A percentile compares a stretch with the other conserved stretches of the same genome.
phyloP scores from a whole-genome alignment of 2,888 invertebrate species.

The Clitarchus hookeri region DNA sequence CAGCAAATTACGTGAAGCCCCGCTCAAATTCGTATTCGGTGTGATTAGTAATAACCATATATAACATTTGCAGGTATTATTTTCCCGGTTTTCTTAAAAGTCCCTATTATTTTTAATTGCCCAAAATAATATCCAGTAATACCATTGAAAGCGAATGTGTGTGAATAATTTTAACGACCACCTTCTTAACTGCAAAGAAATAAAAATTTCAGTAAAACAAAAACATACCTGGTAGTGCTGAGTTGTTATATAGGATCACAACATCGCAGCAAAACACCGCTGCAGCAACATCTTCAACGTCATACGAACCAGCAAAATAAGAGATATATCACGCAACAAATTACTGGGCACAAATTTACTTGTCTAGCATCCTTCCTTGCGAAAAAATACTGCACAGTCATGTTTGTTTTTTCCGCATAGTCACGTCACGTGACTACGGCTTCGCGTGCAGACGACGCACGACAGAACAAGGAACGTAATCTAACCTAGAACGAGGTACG shows the following conservation, averaged over 20 bases:
- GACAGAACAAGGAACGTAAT: neutral
- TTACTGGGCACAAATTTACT: neutral
- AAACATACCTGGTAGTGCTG: neutral
- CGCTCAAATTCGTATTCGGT: too few relatives aligned
- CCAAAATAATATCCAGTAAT: too few relatives aligned
- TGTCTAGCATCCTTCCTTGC: neutral
- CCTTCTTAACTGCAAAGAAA: too few relatives aligned
- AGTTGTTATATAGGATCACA: neutral
- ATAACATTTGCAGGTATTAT: too few relatives aligned
- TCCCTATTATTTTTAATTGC: too few relatives aligned
- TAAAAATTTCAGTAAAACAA: neutral
- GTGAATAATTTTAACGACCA: too few relatives aligned
- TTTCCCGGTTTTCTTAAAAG: too few relatives aligned
- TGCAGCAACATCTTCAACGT: neutral
- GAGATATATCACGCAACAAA: neutral
- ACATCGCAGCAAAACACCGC: too few relatives aligned
- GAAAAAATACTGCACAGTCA: slow-evolving; percentile 14
- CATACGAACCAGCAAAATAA: neutral
- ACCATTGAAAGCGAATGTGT: too few relatives aligned
- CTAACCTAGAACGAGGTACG: too few relatives aligned
- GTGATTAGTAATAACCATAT: too few relatives aligned
- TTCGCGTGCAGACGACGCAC: neutral
- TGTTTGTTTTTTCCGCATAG: slow-evolving; percentile 7
- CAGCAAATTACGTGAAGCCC: too few relatives aligned
- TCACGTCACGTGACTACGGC: neutral